Evolutionary conservation across 64 coral and sea anemone species (phyloP).

Genomic region (Montipora capricornis): DNA sequence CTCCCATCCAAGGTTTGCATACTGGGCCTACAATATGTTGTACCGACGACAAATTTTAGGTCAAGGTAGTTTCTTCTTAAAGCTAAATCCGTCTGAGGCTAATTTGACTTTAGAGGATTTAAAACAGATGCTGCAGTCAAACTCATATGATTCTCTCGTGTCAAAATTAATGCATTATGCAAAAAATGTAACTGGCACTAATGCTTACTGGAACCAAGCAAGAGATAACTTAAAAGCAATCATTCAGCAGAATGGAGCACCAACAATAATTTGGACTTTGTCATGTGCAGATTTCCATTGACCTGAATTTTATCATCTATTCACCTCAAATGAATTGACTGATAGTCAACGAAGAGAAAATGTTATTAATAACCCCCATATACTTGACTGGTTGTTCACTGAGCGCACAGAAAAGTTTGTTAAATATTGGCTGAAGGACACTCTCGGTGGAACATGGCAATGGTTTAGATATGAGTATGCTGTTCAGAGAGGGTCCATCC

Average conservation of each 20-base stretch:
- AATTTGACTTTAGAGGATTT: conserved; percentile 28
- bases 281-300: conserved; percentile 59
- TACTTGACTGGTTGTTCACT: conserved; percentile 16
- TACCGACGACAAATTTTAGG: background rate
- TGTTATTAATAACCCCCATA: conserved; percentile 22
- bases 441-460: conserved; percentile 20
- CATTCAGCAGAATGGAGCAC: conserved; percentile 27
- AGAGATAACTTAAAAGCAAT: conserved; percentile 48
- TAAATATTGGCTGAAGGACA: conserved; percentile 41
- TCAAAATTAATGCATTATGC: conserved; percentile 12
- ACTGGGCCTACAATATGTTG: conserved; percentile 43
- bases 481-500: conserved; percentile 45
- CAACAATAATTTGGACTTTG: conserved; percentile 45
- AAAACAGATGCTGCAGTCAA: conserved; percentile 2
- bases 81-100: conserved; percentile 21
- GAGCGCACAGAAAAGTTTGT: conserved; percentile 16
- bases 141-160: background rate
- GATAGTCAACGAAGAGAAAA: background rate
- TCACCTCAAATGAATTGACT: background rate
- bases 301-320: conserved; percentile 36
- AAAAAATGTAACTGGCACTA: conserved; percentile 22
- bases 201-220: conserved; percentile 20
- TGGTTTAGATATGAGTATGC: conserved; percentile 62
- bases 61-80: conserved; percentile 9
- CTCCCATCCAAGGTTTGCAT: conserved; percentile 27